These are phyloP conservation scores for Acrossocheilus wenchowensis DNA, from an alignment of 2,797 vertebrate species.

Conservation along the genomic window DNA sequence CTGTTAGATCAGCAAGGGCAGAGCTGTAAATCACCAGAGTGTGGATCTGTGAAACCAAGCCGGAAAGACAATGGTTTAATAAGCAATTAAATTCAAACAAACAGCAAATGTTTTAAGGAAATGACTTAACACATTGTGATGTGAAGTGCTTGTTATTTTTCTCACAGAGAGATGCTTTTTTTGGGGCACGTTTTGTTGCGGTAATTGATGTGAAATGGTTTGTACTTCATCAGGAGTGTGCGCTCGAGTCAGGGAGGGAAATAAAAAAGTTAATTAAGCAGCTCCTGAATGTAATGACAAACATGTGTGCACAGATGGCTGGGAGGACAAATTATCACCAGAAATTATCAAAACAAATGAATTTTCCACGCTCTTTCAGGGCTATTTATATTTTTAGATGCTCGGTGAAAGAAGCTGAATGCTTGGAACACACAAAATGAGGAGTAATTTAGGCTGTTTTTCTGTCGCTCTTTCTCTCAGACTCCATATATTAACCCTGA, in stretches of 20 bases:
- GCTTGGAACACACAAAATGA: conserved; percentile 3
- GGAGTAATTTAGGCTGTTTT: neutral
- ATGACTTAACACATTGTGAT: conserved; percentile 3
- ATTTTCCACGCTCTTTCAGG: conserved; percentile 20
- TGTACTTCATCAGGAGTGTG: conserved; percentile 38
- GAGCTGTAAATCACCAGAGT: neutral
- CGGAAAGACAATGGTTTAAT: conserved; percentile 8
- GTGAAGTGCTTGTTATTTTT: conserved; percentile 38
- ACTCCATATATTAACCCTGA: conserved; percentile 57
- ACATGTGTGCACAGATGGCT: conserved; percentile 53
- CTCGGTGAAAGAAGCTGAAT: conserved; percentile 42
- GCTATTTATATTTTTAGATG: conserved; percentile 44
- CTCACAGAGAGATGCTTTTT: conserved; percentile 39
- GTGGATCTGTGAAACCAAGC: neutral
- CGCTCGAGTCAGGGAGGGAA: conserved; percentile 19
- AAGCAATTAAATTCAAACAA: conserved; percentile 29
- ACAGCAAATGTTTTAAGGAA: conserved; percentile 21
- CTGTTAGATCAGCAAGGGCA: neutral
- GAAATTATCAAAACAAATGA: conserved; percentile 53
- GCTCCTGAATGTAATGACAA: conserved; percentile 48
- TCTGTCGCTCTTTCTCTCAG: conserved; percentile 34
- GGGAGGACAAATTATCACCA: conserved; percentile 47
- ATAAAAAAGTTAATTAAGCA: conserved; percentile 52
- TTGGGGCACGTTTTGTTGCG: conserved; percentile 25
- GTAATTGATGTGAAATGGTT: conserved; percentile 44